phyloP scores from a whole-genome alignment of 1,140 invertebrate species.

The Pectinophora gossypiella region DNA sequence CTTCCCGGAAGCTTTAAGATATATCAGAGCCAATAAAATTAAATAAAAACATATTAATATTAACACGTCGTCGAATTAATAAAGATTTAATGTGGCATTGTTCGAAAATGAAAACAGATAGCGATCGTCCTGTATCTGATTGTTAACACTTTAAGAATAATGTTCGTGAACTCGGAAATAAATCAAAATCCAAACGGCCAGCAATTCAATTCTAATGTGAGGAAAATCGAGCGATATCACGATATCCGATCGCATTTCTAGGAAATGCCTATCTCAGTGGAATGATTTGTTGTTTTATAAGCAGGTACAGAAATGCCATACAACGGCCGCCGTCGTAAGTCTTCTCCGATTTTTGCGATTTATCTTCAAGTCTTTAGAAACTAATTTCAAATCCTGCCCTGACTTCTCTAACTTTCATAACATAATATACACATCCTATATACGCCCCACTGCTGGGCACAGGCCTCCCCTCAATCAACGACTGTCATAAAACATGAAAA shows the following conservation, averaged over 20 bases:
- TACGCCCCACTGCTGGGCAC: too few species aligned
- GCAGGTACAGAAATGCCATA: background rate
- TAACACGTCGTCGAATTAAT: constrained; percentile 5
- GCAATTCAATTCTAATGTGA: constrained; percentile 4
- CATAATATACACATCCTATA: too few species aligned
- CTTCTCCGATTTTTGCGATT: too few species aligned
- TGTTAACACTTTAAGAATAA: constrained; percentile 1
- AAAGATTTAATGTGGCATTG: constrained; percentile 12
- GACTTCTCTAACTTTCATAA: too few species aligned
- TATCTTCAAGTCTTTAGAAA: too few species aligned
- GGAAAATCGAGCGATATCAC: constrained; percentile 33
- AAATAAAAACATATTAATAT: constrained; percentile 6
- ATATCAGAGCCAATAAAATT: background rate
- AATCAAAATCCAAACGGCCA: background rate
- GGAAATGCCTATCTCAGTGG: constrained; percentile 24
- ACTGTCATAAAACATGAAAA: too few species aligned
- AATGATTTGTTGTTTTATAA: background rate
- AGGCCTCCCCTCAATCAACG: too few species aligned
- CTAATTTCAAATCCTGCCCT: too few species aligned
- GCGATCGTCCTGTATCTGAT: too few species aligned
- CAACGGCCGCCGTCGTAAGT: too few species aligned
- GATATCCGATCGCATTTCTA: constrained; percentile 35
- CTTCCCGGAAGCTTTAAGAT: background rate
- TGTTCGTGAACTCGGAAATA: background rate
- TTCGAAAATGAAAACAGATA: constrained; percentile 3